Percentiles rank a stretch among this genome's conserved stretches.
These are phyloP conservation scores for Periophthalmus magnuspinnatus DNA, from an alignment of 2,797 vertebrate species.

Conservation along the genomic window DNA sequence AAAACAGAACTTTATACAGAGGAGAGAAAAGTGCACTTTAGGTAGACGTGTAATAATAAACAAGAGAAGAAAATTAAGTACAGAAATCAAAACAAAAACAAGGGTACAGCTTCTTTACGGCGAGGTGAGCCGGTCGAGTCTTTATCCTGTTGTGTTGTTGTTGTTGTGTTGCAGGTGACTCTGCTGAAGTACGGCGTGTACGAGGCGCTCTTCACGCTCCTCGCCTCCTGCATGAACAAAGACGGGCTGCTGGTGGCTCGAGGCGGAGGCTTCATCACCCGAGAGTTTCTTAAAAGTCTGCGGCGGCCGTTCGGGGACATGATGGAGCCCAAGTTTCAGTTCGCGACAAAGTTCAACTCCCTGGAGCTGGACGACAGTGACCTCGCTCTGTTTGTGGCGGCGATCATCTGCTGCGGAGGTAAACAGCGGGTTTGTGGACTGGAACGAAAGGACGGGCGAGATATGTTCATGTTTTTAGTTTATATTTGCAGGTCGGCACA, in stretches of 20 bases:
- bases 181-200: constrained; percentile 94
- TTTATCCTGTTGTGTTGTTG: too few species aligned
- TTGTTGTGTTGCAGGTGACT: constrained; percentile 61
- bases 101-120: too few species aligned
- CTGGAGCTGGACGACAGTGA: constrained; percentile 95
- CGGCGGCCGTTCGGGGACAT: constrained; percentile 95
- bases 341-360: constrained; percentile 95
- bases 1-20: too few species aligned
- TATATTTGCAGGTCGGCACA: too few species aligned
- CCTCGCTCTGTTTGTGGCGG: constrained; percentile 93
- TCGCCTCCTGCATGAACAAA: constrained; percentile 97
- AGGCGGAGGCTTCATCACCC: constrained; percentile 92
- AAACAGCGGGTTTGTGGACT: constrained; percentile 1
- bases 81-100: too few species aligned
- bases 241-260: constrained; percentile 93
- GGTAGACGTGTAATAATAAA: too few species aligned
- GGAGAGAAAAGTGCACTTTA: too few species aligned
- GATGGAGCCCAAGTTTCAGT: constrained; percentile 98
- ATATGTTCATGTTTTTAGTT: too few species aligned
- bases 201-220: constrained; percentile 93
- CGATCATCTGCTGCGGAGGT: constrained; percentile 99
- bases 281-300: constrained; percentile 95
- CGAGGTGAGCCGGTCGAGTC: too few species aligned
- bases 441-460: too few species aligned
- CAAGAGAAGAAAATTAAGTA: too few species aligned